Base-by-base conservation (phyloP, 2,113 vertebrate species). In the Carollia perspicillata region DNA sequence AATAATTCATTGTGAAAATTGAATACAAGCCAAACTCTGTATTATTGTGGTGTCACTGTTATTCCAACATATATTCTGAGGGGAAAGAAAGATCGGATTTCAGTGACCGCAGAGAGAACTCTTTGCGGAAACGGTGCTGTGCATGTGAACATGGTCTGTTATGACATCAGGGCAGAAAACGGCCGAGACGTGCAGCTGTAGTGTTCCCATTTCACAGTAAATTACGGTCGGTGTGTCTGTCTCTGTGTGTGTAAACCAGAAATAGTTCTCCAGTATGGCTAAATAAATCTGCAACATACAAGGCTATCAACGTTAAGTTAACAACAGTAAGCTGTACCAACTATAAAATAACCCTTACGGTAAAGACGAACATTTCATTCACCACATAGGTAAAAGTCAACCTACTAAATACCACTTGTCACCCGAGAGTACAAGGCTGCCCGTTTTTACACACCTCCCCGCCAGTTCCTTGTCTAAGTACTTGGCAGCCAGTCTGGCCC, bases 381-480 rank as follows among this genome's bases (percentile, higher is more conserved):
- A 89, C 42, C 37, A 71, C 2, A 89, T 16, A 91, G 58, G 8
- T 65, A 69, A 65, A 49, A 92, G 49, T 49, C 23, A 49, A 58
- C 22, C 2, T 92, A 42, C n/a, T 91, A 66, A 77, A n/a, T 65
- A 51, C 4, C 35, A 4, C 47, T 20, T n/a, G 53, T 74, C 51
- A 74, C 81, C 37, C n/a, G 20, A 66, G 63, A 90, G 42, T 33
- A 33, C 2, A 84, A n/a, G 11, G 0, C 0, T 6, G 88, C 6
- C 90, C 44, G 35, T 37, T 58, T 69, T 93, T 55, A 97, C 97
- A 93, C 91, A 99, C 99, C 99, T 99, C 96, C 99, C 99, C 81
- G 99, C 99, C 84, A 99, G 98, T 44, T 99, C 99, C 79, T 99
- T 99, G 98, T 99, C 99, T 98, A 99, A 97, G 97, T 99, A 99